phyloP scores from a whole-genome alignment of 2,888 invertebrate species.

The Metacarcinus magister region DNA sequence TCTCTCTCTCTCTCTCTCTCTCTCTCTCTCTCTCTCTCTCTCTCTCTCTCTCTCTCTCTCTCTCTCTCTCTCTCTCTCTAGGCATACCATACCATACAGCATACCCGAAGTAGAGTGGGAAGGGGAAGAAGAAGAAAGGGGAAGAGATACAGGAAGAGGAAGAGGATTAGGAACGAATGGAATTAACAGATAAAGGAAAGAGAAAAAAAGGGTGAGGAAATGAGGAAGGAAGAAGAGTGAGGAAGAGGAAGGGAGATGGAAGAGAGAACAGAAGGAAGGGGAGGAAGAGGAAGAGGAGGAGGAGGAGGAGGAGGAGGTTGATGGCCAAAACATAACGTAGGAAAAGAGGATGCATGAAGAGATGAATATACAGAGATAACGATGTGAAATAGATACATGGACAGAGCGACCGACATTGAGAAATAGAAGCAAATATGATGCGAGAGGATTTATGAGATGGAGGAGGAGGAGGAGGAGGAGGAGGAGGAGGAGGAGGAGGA shows the following conservation, averaged over 20 bases:
- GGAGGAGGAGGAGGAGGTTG: too few relatives aligned
- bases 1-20: too few relatives aligned
- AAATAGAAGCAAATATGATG: conserved; percentile 28
- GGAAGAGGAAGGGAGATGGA: neutral
- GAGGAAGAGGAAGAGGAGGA: too few relatives aligned
- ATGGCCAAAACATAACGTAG: neutral
- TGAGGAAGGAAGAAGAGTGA: neutral
- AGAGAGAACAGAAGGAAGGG: neutral
- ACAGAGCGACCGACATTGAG: neutral
- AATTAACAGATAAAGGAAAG: neutral
- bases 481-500: conserved; percentile 28
- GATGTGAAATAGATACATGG: conserved; percentile 1
- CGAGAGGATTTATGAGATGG: neutral
- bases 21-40: too few relatives aligned
- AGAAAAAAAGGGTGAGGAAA: neutral
- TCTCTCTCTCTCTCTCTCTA: too few relatives aligned
- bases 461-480: neutral
- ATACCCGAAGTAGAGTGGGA: neutral
- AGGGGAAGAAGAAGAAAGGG: neutral
- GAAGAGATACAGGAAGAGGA: neutral
- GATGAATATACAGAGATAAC: conserved; percentile 27
- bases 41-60: too few relatives aligned
- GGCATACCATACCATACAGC: neutral
- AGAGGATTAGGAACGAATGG: neutral
- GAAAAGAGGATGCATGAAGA: neutral